These are phyloP conservation scores for Cebus imitator DNA, from an alignment of 2,113 vertebrate species.

Conservation along the genomic window DNA sequence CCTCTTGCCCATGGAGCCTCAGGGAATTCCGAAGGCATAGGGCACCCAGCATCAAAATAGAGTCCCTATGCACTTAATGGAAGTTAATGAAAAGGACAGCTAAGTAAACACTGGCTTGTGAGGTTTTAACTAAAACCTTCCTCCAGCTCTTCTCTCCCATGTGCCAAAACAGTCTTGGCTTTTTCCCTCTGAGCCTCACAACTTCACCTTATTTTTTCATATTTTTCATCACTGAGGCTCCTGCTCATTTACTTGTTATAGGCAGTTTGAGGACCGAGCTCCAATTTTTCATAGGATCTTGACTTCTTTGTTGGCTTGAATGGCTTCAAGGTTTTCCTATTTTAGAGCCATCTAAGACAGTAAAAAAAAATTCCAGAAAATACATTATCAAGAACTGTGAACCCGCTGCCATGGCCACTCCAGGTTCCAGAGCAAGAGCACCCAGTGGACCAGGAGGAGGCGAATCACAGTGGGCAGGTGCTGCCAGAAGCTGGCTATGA, in stretches of 20 bases:
- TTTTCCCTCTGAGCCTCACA: neutral
- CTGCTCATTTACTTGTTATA: neutral
- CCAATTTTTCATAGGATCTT: neutral
- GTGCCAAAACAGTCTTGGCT: neutral
- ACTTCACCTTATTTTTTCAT: neutral
- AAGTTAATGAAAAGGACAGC: neutral
- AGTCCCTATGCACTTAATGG: neutral
- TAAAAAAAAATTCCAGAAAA: neutral
- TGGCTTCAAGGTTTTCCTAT: neutral
- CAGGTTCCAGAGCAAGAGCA: too few relatives aligned
- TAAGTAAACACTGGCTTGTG: neutral
- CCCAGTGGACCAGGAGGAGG: too few relatives aligned
- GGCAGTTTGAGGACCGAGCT: neutral
- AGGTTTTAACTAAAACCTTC: neutral
- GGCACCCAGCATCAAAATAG: neutral
- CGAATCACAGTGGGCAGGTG: neutral
- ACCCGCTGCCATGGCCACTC: too few relatives aligned
- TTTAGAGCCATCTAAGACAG: neutral
- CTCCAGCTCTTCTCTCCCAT: neutral
- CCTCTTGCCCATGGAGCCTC: neutral
- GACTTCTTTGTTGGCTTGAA: neutral
- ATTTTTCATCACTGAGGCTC: neutral
- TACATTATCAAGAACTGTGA: neutral
- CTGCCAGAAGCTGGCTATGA: neutral
- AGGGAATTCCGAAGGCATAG: neutral